A percentile compares a stretch with the other conserved stretches of the same genome.
These are phyloP conservation scores for Megaptera novaeangliae DNA, from an alignment of 2,113 vertebrate species.

Conservation along the genomic window DNA sequence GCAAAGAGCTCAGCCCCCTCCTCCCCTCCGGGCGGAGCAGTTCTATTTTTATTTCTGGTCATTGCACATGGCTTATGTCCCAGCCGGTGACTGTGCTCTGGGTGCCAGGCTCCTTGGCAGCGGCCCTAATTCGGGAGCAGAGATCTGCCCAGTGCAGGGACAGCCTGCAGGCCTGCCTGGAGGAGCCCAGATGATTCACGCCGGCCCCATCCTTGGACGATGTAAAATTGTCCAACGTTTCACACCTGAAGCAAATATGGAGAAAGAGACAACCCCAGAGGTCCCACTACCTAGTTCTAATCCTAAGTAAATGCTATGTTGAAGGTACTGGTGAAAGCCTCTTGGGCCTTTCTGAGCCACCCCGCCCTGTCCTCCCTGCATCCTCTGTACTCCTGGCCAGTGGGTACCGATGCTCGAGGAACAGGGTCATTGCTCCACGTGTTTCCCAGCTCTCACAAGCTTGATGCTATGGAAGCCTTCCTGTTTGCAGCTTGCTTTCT, in stretches of 20 bases:
- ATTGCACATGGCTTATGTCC: background rate
- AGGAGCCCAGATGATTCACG: background rate
- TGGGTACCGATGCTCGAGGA: fast-evolving
- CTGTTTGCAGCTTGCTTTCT: background rate
- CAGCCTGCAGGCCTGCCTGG: background rate
- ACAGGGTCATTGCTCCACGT: background rate
- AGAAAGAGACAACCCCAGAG: background rate
- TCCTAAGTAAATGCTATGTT: background rate
- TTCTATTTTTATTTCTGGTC: slow-evolving; percentile 25
- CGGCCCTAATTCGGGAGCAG: background rate
- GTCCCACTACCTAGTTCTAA: too few species aligned
- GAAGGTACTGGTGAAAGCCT: background rate
- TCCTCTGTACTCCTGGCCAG: background rate
- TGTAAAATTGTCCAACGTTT: background rate
- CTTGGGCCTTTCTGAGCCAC: background rate
- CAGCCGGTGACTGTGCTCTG: background rate
- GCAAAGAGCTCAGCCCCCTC: background rate
- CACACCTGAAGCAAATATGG: background rate
- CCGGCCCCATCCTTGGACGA: background rate
- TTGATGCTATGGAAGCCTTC: background rate
- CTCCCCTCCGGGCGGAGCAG: background rate
- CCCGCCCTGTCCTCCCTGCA: background rate
- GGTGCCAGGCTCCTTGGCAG: background rate
- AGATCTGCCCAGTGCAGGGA: background rate
- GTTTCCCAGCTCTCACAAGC: background rate